A percentile compares a stretch with the other conserved stretches of the same genome.
phyloP scores from a whole-genome alignment of 2,113 vertebrate genomes.

The Xiphophorus maculatus region DNA sequence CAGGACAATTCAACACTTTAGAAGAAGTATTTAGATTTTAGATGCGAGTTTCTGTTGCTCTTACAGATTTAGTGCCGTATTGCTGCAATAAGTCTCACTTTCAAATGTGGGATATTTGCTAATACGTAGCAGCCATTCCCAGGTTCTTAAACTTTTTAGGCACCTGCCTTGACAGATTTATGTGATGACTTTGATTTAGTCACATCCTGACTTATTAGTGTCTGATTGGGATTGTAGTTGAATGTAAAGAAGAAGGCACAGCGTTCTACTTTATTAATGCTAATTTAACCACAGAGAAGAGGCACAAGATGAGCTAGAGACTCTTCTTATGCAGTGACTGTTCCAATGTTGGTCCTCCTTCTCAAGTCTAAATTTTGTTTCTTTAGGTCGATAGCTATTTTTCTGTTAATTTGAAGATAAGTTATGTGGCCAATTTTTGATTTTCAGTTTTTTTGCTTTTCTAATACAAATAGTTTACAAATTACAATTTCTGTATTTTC shows the following conservation, averaged over 20 bases:
- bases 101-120: neutral
- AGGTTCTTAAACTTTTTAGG: neutral
- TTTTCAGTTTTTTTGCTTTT: no score
- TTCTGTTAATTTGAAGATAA: no score
- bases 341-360: neutral
- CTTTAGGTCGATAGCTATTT: no score
- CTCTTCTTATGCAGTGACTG: neutral
- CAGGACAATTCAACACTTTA: conserved; percentile 2
- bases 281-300: neutral
- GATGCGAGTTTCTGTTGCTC: neutral
- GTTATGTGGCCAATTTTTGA: no score
- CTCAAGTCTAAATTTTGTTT: conserved; percentile 8
- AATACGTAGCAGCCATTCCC: neutral
- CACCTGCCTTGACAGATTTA: conserved; percentile 3
- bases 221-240: neutral
- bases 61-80: neutral
- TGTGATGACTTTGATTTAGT: neutral
- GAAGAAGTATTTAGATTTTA: neutral
- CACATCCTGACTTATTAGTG: conserved; percentile 10
- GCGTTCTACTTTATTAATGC: conserved; percentile 22
- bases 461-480: no score
- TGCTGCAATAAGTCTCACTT: neutral
- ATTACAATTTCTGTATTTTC: no score
- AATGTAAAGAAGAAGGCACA: conserved; percentile 8
- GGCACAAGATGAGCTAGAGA: neutral